A percentile compares a stretch with the other conserved stretches of the same genome.
Conservation (phyloP, 1,140 invertebrate species). For the Papilio aristodemus region DNA sequence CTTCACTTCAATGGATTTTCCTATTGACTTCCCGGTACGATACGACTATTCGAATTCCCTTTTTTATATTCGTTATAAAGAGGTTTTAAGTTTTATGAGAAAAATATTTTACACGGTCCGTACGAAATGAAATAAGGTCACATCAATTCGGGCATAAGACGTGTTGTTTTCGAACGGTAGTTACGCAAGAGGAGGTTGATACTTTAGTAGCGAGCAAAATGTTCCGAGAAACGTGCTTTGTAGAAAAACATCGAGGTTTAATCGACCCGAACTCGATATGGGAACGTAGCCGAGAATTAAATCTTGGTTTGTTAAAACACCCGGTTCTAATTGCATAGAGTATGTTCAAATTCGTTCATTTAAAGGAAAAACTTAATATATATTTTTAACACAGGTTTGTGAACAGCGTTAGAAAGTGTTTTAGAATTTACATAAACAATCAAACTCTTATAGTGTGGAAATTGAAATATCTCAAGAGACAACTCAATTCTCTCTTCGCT, state of each 20-base stretch:
- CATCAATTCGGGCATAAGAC: conserved; percentile 58
- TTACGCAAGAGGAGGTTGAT: conserved; percentile 72
- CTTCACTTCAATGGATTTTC: no score
- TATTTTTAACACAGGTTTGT: no score
- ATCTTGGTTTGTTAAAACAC: conserved; percentile 61
- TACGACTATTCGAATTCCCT: no score
- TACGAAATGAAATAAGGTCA: conserved; percentile 56
- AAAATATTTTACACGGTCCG: conserved; percentile 2
- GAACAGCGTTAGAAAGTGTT: no score
- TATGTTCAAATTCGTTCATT: background rate
- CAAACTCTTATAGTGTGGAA: no score
- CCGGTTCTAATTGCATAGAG: conserved; percentile 44
- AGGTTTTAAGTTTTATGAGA: no score
- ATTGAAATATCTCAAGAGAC: no score
- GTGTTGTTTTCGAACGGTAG: conserved; percentile 57
- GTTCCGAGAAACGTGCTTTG: conserved; percentile 75
- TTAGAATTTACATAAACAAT: no score
- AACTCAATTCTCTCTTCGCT: no score
- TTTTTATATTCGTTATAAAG: no score
- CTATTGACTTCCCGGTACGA: no score
- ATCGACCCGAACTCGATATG: conserved; percentile 73
- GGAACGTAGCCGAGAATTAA: conserved; percentile 64
- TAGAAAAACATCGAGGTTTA: conserved; percentile 72
- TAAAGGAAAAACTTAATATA: no score
- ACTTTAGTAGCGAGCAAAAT: conserved; percentile 54